Evolutionary conservation across 2,113 vertebrate species (phyloP).

Genomic region (Oncorhynchus nerka): DNA sequence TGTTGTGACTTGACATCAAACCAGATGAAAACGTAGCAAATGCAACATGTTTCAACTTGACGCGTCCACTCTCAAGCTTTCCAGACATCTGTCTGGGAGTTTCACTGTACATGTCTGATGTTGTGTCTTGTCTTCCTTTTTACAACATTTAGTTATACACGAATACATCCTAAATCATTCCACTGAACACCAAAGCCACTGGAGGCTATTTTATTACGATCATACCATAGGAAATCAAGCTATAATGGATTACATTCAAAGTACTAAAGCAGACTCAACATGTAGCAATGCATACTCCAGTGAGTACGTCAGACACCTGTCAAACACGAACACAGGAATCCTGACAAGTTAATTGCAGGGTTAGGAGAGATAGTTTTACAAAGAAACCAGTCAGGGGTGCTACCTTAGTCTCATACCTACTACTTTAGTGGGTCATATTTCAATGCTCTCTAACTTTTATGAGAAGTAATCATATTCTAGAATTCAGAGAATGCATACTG

Average conservation of each 20-base stretch:
- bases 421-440: slow-evolving; percentile 16
- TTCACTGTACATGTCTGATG: not conserved
- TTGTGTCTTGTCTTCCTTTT: not conserved
- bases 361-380: slow-evolving; percentile 17
- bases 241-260: not conserved
- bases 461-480: slow-evolving; percentile 27
- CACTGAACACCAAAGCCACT: not conserved
- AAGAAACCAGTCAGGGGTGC: slow-evolving; percentile 13
- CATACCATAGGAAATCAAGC: not conserved
- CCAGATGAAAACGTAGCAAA: not conserved
- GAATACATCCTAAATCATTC: not conserved
- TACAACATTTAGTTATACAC: not conserved
- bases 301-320: slow-evolving; percentile 6
- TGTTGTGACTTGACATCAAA: slow-evolving; percentile 18
- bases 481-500: slow-evolving; percentile 29
- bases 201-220: not conserved
- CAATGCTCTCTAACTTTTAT: slow-evolving; percentile 10
- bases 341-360: slow-evolving; percentile 28
- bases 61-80: not conserved
- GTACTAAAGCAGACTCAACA: not conserved
- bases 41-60: not conserved
- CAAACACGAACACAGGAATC: slow-evolving; percentile 23
- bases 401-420: slow-evolving; percentile 13
- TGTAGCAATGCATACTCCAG: not conserved
- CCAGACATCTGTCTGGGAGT: not conserved